Percentiles rank a stretch among this genome's conserved stretches.
Conservation (phyloP, 2,797 vertebrate genomes). For the Tauraco hartlaubi region DNA sequence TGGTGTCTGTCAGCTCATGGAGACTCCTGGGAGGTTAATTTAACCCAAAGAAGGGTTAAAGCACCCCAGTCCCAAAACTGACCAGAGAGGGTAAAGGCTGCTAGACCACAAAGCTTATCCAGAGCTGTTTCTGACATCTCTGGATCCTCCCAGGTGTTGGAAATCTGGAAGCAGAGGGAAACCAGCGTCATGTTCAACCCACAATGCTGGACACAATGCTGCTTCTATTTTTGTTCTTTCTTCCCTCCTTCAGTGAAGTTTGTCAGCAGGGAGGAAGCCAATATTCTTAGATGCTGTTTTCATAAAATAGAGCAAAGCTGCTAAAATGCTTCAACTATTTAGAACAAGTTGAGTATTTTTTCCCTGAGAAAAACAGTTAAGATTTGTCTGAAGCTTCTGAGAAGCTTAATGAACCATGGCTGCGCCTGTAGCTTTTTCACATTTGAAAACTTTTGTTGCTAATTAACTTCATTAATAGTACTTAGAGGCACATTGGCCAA, state of each 20-base stretch:
- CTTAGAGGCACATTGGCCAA: constrained; percentile 60
- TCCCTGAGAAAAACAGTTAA: constrained; percentile 20
- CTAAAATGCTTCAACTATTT: background rate
- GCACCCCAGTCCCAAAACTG: background rate
- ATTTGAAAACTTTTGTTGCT: constrained; percentile 72
- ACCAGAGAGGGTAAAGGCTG: background rate
- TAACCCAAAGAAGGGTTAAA: background rate
- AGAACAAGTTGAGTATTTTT: background rate
- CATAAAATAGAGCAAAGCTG: background rate
- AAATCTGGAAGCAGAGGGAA: background rate
- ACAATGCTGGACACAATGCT: background rate
- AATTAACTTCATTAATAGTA: constrained; percentile 76
- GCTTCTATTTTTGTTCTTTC: background rate
- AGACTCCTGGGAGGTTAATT: background rate
- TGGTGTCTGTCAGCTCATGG: background rate
- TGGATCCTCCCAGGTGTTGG: background rate
- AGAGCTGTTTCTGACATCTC: background rate
- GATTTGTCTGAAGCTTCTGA: constrained; percentile 33
- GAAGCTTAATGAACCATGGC: constrained; percentile 55
- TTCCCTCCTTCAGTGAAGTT: background rate
- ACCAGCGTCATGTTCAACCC: background rate
- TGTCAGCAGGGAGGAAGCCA: background rate
- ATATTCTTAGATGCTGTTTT: background rate
- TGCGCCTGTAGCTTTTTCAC: constrained; percentile 66
- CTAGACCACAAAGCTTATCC: background rate